A percentile compares a stretch with the other conserved stretches of the same genome.
phyloP scores from a whole-genome alignment of 2,113 vertebrate genomes.

The Merops nubicus region DNA sequence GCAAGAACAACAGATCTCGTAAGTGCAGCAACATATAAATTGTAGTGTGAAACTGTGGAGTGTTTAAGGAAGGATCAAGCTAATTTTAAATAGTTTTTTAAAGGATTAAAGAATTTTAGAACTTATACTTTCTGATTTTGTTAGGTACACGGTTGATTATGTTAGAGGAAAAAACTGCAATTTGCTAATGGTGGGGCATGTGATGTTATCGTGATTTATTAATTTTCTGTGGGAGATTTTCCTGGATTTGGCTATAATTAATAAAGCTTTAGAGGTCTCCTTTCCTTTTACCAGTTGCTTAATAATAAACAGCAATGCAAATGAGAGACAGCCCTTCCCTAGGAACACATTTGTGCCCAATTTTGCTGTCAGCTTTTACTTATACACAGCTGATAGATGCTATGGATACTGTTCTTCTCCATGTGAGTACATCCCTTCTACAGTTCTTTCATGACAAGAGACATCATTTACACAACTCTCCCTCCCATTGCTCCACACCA shows the following conservation, averaged over 20 bases:
- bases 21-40: background rate
- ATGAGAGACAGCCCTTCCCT: background rate
- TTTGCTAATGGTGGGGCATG: slow-evolving; percentile 7
- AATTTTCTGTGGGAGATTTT: slow-evolving; percentile 20
- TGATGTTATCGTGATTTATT: background rate
- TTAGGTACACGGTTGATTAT: background rate
- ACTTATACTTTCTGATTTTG: background rate
- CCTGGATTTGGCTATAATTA: slow-evolving; percentile 33
- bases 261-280: slow-evolving; percentile 20
- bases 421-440: background rate
- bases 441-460: background rate
- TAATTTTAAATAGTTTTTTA: background rate
- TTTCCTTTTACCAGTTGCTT: background rate
- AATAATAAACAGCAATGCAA: background rate
- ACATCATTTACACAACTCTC: background rate
- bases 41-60: background rate
- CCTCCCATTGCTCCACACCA: fast-evolving
- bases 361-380: background rate
- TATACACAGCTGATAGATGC: background rate
- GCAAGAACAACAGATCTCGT: background rate
- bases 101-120: background rate
- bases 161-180: background rate
- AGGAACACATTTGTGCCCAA: background rate
- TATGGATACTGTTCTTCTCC: background rate
- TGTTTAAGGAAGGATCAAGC: background rate